Percentiles rank a stretch among this genome's conserved stretches.
phyloP scores from a whole-genome alignment of 2,888 invertebrate species.

The Aspidiotus destructor region DNA sequence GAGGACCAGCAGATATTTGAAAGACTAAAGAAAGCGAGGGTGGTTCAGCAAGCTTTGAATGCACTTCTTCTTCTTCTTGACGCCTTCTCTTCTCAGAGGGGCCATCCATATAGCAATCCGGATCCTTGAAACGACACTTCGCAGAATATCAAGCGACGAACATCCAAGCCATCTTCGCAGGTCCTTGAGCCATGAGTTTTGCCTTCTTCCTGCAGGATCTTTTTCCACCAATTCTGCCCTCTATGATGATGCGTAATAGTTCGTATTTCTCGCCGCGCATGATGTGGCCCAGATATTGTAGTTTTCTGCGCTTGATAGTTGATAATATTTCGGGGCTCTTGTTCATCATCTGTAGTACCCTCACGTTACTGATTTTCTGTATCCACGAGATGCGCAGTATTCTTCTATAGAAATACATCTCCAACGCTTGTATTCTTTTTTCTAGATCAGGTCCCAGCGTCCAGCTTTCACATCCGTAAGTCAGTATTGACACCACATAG shows the following conservation, averaged over 20 bases:
- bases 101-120: constrained; percentile 1
- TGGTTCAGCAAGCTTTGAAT: no score
- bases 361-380: neutral
- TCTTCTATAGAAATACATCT: no score
- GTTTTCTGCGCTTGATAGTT: neutral
- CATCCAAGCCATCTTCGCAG: neutral
- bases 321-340: neutral
- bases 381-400: constrained; percentile 4
- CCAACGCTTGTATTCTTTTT: neutral
- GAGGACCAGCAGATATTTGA: no score
- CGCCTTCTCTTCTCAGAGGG: neutral
- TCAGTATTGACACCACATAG: neutral
- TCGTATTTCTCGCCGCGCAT: no score
- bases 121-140: neutral
- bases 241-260: neutral
- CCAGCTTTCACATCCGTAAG: constrained; percentile 8
- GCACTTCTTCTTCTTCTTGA: neutral
- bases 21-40: no score
- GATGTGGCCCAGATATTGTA: neutral
- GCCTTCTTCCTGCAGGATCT: neutral
- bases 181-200: no score
- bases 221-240: neutral
- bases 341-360: neutral
- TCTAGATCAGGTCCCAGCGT: neutral
- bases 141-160: neutral